Evolutionary conservation across 2,113 vertebrate genomes (phyloP).

Genomic region (Phaetusa simplex): DNA sequence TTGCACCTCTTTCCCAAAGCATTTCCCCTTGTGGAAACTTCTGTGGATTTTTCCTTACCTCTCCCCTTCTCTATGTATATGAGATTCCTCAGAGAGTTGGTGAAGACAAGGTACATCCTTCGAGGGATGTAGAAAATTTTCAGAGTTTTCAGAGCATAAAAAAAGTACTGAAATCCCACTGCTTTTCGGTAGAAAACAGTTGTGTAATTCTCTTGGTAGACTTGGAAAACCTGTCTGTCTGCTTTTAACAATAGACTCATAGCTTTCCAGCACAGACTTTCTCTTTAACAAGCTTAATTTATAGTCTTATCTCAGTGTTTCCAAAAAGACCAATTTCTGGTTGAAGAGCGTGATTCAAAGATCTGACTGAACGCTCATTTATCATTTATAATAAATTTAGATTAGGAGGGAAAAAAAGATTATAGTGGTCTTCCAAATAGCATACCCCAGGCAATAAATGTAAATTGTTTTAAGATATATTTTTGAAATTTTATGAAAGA

Average conservation of each 20-base stretch:
- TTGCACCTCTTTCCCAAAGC: background rate
- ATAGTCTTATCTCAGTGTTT: background rate
- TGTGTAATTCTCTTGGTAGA: conserved; percentile 30
- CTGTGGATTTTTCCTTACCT: conserved; percentile 6
- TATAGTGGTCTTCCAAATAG: background rate
- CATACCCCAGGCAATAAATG: background rate
- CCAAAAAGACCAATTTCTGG: background rate
- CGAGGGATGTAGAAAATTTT: background rate
- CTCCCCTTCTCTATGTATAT: background rate
- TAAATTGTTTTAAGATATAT: background rate
- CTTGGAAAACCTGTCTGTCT: background rate
- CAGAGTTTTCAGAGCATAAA: conserved; percentile 58
- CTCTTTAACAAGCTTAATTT: background rate
- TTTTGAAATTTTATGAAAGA: background rate
- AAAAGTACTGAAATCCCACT: background rate
- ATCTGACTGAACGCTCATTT: background rate
- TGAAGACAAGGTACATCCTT: background rate
- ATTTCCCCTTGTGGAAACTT: background rate
- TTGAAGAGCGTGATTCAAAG: background rate
- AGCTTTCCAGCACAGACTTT: background rate
- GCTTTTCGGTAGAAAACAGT: background rate
- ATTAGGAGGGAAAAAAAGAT: background rate
- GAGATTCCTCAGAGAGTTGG: background rate
- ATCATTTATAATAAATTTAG: conserved; percentile 5
- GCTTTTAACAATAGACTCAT: background rate